Evolutionary conservation across 2,113 vertebrate genomes (phyloP).

Genomic region (Collichthys lucidus): DNA sequence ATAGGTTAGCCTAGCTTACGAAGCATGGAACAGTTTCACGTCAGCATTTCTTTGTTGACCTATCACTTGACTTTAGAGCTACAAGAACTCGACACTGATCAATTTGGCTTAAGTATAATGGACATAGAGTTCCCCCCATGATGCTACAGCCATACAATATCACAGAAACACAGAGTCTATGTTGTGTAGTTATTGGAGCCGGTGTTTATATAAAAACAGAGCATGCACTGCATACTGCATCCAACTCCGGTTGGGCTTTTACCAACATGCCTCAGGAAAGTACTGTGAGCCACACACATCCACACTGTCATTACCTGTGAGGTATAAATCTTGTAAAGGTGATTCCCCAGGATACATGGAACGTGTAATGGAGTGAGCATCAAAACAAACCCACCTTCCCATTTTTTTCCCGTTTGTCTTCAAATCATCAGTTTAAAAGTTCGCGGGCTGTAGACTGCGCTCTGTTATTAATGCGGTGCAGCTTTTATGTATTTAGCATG

Average conservation of each 20-base stretch:
- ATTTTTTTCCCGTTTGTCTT: background rate
- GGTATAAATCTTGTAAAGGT: conserved; percentile 9
- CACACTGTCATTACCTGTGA: conserved; percentile 6
- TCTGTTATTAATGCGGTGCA: background rate
- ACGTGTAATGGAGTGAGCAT: background rate
- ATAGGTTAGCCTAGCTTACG: too few species aligned
- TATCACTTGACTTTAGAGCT: too few species aligned
- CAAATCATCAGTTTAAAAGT: background rate
- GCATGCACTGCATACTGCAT: background rate
- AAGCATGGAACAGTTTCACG: too few species aligned
- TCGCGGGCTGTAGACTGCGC: background rate
- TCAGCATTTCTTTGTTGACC: too few species aligned
- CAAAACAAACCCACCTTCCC: background rate
- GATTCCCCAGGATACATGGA: conserved; percentile 12
- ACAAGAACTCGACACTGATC: too few species aligned
- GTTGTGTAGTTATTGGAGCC: background rate
- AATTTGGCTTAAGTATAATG: too few species aligned
- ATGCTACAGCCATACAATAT: background rate
- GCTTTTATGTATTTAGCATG: background rate
- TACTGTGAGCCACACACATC: background rate
- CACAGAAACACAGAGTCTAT: background rate
- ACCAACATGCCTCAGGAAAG: background rate
- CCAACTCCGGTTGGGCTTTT: background rate
- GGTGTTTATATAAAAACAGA: background rate
- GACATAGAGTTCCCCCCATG: too few species aligned